Evolutionary conservation across 2,888 invertebrate species (phyloP).

Genomic region (Epirrita christyi): DNA sequence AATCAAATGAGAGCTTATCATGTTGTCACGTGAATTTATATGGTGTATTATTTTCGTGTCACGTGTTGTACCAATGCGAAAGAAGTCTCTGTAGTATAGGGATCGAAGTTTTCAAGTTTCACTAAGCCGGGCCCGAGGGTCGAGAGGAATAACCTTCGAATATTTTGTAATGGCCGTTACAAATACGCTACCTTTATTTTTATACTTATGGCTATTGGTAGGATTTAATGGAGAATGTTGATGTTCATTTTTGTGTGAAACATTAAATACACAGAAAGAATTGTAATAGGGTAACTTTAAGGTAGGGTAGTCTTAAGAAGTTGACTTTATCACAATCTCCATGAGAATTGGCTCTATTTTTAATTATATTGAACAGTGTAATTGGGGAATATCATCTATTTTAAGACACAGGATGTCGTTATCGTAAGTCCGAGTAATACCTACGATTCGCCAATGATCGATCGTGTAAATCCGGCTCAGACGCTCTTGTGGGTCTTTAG

Average conservation of each 20-base stretch:
- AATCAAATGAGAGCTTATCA: background rate
- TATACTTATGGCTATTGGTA: constrained; percentile 53
- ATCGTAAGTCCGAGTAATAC: constrained; percentile 45
- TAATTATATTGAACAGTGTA: too few species aligned
- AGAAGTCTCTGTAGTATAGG: constrained; percentile 46
- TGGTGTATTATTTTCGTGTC: constrained; percentile 40
- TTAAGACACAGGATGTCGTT: constrained; percentile 10
- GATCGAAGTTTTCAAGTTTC: constrained; percentile 65
- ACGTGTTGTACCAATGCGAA: constrained; percentile 40
- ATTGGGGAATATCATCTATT: background rate
- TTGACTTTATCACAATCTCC: background rate
- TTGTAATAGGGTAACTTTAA: constrained; percentile 2
- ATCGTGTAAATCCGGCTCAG: constrained; percentile 70
- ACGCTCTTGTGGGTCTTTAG: constrained; percentile 59
- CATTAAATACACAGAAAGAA: constrained; percentile 36
- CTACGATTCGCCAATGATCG: constrained; percentile 60
- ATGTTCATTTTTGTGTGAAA: constrained; percentile 40
- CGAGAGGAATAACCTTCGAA: constrained; percentile 59
- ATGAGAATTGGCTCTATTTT: too few species aligned
- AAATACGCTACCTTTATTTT: constrained; percentile 56
- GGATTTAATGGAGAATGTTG: constrained; percentile 51
- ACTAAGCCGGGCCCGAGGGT: constrained; percentile 67
- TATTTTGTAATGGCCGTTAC: constrained; percentile 62
- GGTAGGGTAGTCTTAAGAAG: constrained; percentile 4
- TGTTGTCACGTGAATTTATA: constrained; percentile 1